Base-by-base conservation (phyloP, 2,113 vertebrate species). In the Hydrochoerus hydrochaeris region DNA sequence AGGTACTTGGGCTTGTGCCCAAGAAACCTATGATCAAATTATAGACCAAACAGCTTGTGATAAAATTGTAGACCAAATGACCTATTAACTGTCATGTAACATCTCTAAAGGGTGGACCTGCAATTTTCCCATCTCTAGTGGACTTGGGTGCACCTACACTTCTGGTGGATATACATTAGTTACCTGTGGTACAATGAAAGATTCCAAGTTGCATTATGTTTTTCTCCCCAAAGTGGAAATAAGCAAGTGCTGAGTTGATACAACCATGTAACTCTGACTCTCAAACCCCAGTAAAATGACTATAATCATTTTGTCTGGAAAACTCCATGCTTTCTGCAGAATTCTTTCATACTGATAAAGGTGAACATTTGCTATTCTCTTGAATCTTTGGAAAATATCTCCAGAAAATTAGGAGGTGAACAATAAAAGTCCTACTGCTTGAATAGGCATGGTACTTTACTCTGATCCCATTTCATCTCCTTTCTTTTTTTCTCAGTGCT, bases 391-490 rank as follows among this genome's bases (percentile, higher is more conserved):
- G 88, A 89, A 96, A 95, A 94, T 86, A 75, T 58, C 89, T 82
- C 52, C 89, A 96, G 75, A 89, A 93, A 97, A 93, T 32, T 89
- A 97, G 69, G 77, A 95, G 63, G 67, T 91, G 95, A 95, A 97
- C 93, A 91, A 95, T 96, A 91, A 97, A 96, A 87, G 73, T 93
- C 95, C 91, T 97, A 85, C 84, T 91, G 95, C 94, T 96, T 97
- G 80, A 65, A 77, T 41, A 93, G 83, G 92, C 83, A 97, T 97
- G 97, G 84, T 97, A 91, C 73, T 89, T 96, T 81, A 90, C 67
- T 38, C 3, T 65, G 89, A 93, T 94, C 89, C 93, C 88, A 58
- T 97, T 94, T 97, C 95, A 97, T 97, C 96, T 95, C 78, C 86
- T 90, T 35, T 93, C 89, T 95, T 91, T 95, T 92, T 95, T 77